Evolutionary conservation across 2,797 vertebrate genomes (phyloP), one percentile per base, ranked within the genome.

Genomic region (Urosaurus nigricauda): DNA sequence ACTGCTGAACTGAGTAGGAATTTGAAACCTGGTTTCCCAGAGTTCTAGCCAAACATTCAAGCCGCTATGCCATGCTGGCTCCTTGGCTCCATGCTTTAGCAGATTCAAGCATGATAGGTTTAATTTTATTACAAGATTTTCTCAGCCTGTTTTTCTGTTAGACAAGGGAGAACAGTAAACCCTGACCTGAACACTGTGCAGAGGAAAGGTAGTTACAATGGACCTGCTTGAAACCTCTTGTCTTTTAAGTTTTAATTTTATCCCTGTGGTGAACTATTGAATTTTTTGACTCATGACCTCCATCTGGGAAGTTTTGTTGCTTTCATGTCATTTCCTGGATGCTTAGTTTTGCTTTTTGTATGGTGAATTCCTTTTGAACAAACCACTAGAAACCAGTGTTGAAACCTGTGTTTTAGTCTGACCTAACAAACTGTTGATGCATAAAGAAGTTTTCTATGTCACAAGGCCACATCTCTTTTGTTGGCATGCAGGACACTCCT

Each of bases 161-260:
- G 58, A 53, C 70, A 65, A 56, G 14, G 24, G 58, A 51, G 26
- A 89, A 77, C 12, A 56, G n/a, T 47, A 75, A 75, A 53, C 65
- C 32, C 77, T 73, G 51, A 40, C 79, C 43, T 75, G 56, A 79
- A 73, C 26, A 74, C 21, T 81, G 37, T 75, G 35, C 53, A n/a
- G 58, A 14, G 35, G 24, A 19, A 63, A 58, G 60, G 35, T 17
- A 53, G 84, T 19, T 79, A 68, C 58, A 13, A 24, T 75, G 47
- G 58, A 58, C 35, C 12, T 21, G 17, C 71, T 77, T 86, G 47
- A 65, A n/a, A 51, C 29, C 7, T 82, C 40, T 75, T 82, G 32
- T 35, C 12, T 82, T 65, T 86, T 86, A n/a, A 89, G 71, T 43
- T 86, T 86, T 68, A 85, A 81, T 74, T 60, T 74, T 85, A 80